Evolutionary conservation across 2,113 vertebrate genomes (phyloP), one percentile per base, ranked within the genome.

Genomic region (Leptodactylus fuscus): DNA sequence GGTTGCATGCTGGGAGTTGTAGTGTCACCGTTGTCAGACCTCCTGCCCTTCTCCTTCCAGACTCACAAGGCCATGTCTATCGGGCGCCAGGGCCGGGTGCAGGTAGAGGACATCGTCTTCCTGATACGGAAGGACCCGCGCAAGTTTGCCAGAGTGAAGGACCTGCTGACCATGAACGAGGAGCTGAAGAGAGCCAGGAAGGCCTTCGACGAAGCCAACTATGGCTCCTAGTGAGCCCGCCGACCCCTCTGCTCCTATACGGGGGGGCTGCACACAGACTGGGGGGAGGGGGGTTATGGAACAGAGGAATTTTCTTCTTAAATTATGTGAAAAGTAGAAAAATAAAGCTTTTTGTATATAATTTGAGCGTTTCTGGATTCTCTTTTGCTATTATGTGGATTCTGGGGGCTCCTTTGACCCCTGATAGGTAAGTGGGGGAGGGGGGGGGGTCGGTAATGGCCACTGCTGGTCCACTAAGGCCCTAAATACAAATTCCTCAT

Each of bases 61-160:
- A 99, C 98, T 13, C 98, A 99, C 91, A 99, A 99, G 89, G 98
- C 98, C 76, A 99, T 99, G 97, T 98, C 97, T 0, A 98, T 98
- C 27, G 98, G 98, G 38, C 95, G 98, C 82, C 98, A 98, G 91
- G 98, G 98, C 5, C 96, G 98, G 0, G 97, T 99, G 10, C 98
- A 99, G 93, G 98, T 99, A 62, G 98, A 99, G 91, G 98, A 99
- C 91, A 99, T 99, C 0, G 98, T 99, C 11, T 99, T 98, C 87
- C 94, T 99, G 0, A 99, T 99, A 49, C 95, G 98, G 44, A 99
- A 99, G 88, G 97, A 99, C 78, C 97, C 97, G 4, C 91, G 98
- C 74, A 99, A 99, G 89, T 99, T 99, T 89, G 97, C 98, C 49
- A 89, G 98, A 87, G 98, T 99, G 69, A 99, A 99, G 91, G 98